Conservation (phyloP, 2,888 invertebrate species). For the Pollenia griseotomentosa region DNA sequence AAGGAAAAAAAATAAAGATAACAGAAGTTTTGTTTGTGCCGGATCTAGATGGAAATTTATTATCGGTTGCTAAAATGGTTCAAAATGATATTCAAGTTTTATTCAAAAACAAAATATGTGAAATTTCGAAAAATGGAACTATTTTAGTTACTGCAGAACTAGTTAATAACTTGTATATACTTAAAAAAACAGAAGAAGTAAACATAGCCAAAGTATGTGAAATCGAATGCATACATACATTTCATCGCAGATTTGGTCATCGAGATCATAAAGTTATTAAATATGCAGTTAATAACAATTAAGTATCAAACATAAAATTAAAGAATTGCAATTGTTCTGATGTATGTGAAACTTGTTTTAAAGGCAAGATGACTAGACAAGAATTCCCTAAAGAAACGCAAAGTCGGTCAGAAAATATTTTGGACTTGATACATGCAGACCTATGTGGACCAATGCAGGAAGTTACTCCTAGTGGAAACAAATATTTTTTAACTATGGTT, state of each 20-base stretch:
- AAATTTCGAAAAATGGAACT: background rate
- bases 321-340: conserved; percentile 10
- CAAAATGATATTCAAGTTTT: background rate
- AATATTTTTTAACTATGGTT: conserved; percentile 35
- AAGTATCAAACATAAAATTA: background rate
- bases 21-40: background rate
- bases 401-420: conserved; percentile 1
- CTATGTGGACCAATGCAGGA: conserved; percentile 38
- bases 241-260: conserved; percentile 44
- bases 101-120: background rate
- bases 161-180: background rate
- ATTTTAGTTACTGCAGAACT: background rate
- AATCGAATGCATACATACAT: conserved; percentile 9
- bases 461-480: conserved; percentile 12
- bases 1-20: background rate
- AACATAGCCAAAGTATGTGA: background rate
- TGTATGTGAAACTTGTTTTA: conserved; percentile 10
- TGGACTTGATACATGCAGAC: conserved; percentile 13
- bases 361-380: conserved; percentile 29
- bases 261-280: background rate
- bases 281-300: conserved; percentile 21
- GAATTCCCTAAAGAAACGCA: conserved; percentile 10
- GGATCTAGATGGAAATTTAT: background rate
- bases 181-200: background rate
- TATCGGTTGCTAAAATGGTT: background rate